Evolutionary conservation across 2,113 vertebrate species (phyloP), one percentile per base, ranked within the genome.

Genomic region (Pongo pygmaeus): DNA sequence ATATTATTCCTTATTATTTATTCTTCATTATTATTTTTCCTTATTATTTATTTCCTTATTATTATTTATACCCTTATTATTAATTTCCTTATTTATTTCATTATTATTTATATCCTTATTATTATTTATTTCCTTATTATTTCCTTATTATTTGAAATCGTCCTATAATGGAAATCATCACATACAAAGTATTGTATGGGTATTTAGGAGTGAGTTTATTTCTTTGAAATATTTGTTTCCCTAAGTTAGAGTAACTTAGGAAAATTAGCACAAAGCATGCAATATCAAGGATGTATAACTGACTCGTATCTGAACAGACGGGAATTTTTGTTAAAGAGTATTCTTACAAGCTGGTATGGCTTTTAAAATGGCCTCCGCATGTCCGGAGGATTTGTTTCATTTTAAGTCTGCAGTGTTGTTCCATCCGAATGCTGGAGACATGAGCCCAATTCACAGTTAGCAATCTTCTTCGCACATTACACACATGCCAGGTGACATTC

Each of bases 211-310:
- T 38, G 14, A 12, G 10, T 18, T 85, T 83, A n/a, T 50, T 59
- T 9, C 97, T 97, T 97, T 97, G 93, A 97, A 98, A 96, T 97
- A 97, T 97, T 97, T 98, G 92, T 98, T 98, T 98, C 98, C 86
- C 93, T 96, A 97, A 96, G 80, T 97, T 89, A 75, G 94, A 96
- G 93, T 96, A 97, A 96, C 94, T 97, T 98, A 57, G 98, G 97
- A 96, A 94, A 98, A 97, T 95, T 94, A 98, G 95, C 80, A 97
- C 50, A 46, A 93, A 67, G 75, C 89, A 91, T 88, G 93, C 93
- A 97, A 95, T 92, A 98, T 97, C 6, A 93, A 97, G 93, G 64
- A 93, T 75, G 81, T 91, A 94, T 97, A 92, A 87, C 69, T 97
- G 94, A 97, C 93, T 94, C 93, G 64, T 96, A 94, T 85, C 91